phyloP scores from a whole-genome alignment of 64 coral and sea anemone species.

The Platygyra sinensis region DNA sequence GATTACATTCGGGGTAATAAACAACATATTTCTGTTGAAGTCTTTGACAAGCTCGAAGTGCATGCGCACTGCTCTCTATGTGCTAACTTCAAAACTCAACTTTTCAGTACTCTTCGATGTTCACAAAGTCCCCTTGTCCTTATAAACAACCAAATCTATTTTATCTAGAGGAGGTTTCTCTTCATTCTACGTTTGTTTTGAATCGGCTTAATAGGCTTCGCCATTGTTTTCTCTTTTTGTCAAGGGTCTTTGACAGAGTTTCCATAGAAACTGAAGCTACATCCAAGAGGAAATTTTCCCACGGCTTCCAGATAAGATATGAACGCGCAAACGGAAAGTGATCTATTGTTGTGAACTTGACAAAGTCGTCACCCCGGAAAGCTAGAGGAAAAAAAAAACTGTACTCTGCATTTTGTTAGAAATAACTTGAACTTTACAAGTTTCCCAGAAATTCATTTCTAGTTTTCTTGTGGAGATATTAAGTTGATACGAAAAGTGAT shows the following conservation, averaged over 20 bases:
- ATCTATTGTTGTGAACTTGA: background rate
- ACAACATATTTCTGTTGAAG: background rate
- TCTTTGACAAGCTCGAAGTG: background rate
- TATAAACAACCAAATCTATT: background rate
- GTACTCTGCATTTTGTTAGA: background rate
- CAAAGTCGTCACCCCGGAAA: background rate
- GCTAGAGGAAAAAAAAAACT: background rate
- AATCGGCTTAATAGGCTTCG: background rate
- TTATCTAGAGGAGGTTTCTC: background rate
- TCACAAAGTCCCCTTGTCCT: background rate
- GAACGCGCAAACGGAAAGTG: background rate
- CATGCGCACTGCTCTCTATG: background rate
- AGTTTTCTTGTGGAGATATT: too few relatives aligned
- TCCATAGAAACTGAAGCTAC: slow-evolving; percentile 4
- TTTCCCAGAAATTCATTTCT: background rate
- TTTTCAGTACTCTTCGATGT: background rate
- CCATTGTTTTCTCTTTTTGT: background rate
- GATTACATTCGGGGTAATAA: slow-evolving; percentile 11
- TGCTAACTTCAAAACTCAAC: background rate
- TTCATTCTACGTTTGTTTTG: background rate
- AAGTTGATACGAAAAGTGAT: too few relatives aligned
- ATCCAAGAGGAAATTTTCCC: slow-evolving; percentile 10
- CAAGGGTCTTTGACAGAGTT: slow-evolving; percentile 7
- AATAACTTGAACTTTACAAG: background rate
- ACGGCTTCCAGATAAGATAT: slow-evolving; percentile 37